Base-by-base conservation (phyloP, 2,113 vertebrate genomes). In the Nothocercus nigrocapillus region DNA sequence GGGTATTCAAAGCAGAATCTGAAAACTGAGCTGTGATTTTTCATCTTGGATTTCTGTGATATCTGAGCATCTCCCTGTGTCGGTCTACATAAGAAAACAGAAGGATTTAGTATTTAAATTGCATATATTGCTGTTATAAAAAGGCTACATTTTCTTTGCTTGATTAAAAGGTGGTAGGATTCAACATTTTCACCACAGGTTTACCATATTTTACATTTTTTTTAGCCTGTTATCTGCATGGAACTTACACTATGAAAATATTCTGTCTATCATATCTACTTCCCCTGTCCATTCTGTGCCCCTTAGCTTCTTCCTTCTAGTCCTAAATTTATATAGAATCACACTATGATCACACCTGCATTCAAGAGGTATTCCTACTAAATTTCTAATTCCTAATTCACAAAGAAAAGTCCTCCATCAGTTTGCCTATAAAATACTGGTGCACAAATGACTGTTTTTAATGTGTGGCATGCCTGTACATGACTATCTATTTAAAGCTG, bases 211-310 rank as follows among this genome's bases (percentile, higher is more conserved):
- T 66, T 36, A 88, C 74, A 76, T 88, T 92, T 62, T 3, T 40
- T 76, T 93, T 93, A 49, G 56, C 82, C 85, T 93, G n/a, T 93
- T 40, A 36, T 94, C n/a, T 97, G 85, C 82, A 95, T 94, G 92
- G 27, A 93, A 75, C 36, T 83, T 62, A 53, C 28, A 70, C 64
- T 74, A 24, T 58, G 28, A 67, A 32, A 78, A 63, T 78, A 76
- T 45, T 38, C 24, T 80, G 5, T 18, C 58, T 73, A 66, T 75
- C 82, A 80, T 89, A 54, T 67, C 21, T 0, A 1, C 30, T 89
- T 92, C 24, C 56, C 54, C 66, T 90, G 1, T 53, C 53, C 73
- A 70, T 66, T 38, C 47, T 49, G 17, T 44, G 14, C 49, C 45
- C 64, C 44, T 81, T 53, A 78, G 44, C 30, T 90, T 27, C 40